Evolutionary conservation across 2,888 invertebrate species (phyloP), one percentile per base, ranked within the genome.

Genomic region (Orthosia gracilis): DNA sequence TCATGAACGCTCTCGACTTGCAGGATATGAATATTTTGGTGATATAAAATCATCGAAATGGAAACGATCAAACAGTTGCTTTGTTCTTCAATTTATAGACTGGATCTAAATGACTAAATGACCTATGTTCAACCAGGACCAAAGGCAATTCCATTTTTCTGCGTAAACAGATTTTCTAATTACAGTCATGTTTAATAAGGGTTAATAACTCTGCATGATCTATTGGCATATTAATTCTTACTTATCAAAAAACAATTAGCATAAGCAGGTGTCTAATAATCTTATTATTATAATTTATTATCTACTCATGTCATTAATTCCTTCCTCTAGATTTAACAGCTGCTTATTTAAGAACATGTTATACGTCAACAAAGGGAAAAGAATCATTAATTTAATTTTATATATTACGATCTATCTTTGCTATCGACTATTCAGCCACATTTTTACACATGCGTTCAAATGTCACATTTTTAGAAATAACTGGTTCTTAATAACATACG

Each of bases 211-310:
- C 55, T 13, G 3, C 52, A 62, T 65, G 50, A 45, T 15, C 45
- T 50, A 13, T 57, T 17, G 23, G 12, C 11, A 31, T 54, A 55
- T 11, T 0, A 31, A 40, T 40, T 47, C n/a, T 17, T 23, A 26
- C 17, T 61, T 2, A 26, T n/a, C n/a, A n/a, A 47, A 13, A 3
- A 26, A 49, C 49, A 17, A 59, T 50, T 54, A 9, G 40, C n/a
- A 17, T 47, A 61, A 52, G 67, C 79, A 73, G 73, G 64, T 78
- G 73, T 63, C 59, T 15, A 12, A 26, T 40, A 63, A 49, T n/a
- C 2, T 45, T 12, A n/a, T 23, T 54, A 77, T 26, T 13, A 11
- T 54, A 5, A 49, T 17, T 64, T 71, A 58, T 58, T 77, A 65
- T n/a, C 23, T 55, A 21, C 52, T 66, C 17, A 4, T 3, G 54